Evolutionary conservation across 2,888 invertebrate genomes (phyloP), one percentile per base, ranked within the genome.

Genomic region (Torymus tubicola): DNA sequence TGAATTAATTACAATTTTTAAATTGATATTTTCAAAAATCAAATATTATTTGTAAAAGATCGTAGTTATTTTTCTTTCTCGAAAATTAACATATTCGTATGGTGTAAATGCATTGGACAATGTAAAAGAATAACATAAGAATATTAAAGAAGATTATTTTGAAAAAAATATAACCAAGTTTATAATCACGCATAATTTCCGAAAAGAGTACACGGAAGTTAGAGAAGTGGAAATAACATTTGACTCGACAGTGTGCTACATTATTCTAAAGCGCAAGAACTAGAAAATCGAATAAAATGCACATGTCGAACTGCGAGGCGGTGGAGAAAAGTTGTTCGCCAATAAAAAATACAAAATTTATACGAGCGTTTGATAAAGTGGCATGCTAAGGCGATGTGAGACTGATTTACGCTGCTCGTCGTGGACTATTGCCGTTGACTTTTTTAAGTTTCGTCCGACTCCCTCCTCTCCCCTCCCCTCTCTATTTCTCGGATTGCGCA

Each of bases 371-470:
- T 77, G 77, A 77, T 77, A 77, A 77, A 77, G 64, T 71, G 52
- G 13, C 64, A 14, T 13, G 69, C 57, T 77, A 77, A 77, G 58
- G 64, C 70, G 58, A 52, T 57, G 77, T 14, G 58, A 71, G 77
- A 31, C 70, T 77, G 77, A 77, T 77, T 77, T 77, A 77, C 77
- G 77, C 71, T 55, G 63, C 52, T 61, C 63, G 76, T 16, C 63
- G 8, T 42, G 42, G 42, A 42, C 42, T 42, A 42, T 55, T 58
- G 58, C 55, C 42, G 24, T 42, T 42, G 42, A 42, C n/a, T 50
- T 69, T 55, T 68, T 75, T 69, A 50, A 21, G 75, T 75, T 50
- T 77, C 70, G 77, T 50, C 64, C 18, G 70, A 55, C 16, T 13
- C 60, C 14, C 13, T 2, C 57, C 31, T n/a, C 67, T 31, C 31